Percentiles rank a stretch among this genome's conserved stretches.
Evolutionary conservation across 2,797 vertebrate species (phyloP).

Genomic region (Mallotus villosus): DNA sequence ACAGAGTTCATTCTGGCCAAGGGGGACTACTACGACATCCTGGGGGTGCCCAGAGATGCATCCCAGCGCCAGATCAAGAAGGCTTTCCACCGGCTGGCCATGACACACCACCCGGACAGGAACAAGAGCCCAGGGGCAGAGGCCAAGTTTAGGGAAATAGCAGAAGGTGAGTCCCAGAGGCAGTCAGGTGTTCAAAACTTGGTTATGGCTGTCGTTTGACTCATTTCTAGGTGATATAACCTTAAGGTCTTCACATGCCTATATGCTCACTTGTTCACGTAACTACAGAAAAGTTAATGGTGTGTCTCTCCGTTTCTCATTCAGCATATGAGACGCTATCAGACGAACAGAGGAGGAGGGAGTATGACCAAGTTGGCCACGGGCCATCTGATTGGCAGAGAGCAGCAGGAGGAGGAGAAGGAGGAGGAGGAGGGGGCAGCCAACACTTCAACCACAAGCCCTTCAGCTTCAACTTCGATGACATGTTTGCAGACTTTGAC

Average conservation of each 20-base stretch:
- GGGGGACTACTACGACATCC: conserved; percentile 90
- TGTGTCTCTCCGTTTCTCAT: conserved; percentile 12
- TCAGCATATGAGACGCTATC: conserved; percentile 93
- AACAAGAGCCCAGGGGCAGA: conserved; percentile 94
- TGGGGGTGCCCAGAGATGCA: conserved; percentile 90
- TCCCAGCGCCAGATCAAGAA: conserved; percentile 96
- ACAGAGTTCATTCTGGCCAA: conserved; percentile 92
- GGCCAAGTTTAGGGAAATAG: conserved; percentile 92
- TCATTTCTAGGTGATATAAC: neutral
- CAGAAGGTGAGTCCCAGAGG: conserved; percentile 81
- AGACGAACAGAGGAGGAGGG: conserved; percentile 83
- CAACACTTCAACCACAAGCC: conserved; percentile 74
- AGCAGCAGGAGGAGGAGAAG: conserved; percentile 61
- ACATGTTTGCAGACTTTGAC: conserved; percentile 91
- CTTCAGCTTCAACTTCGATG: conserved; percentile 92
- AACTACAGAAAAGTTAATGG: neutral
- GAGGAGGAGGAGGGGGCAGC: conserved; percentile 51
- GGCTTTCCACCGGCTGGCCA: conserved; percentile 93
- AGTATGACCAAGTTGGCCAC: conserved; percentile 88
- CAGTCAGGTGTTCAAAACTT: no score
- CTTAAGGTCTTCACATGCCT: neutral
- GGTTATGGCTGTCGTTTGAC: no score
- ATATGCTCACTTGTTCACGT: neutral
- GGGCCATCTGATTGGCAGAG: conserved; percentile 62
- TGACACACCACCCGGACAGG: conserved; percentile 95